A percentile compares a stretch with the other conserved stretches of the same genome.
These are phyloP conservation scores for Panthera leo DNA, from an alignment of 2,113 vertebrate genomes.

Conservation along the genomic window DNA sequence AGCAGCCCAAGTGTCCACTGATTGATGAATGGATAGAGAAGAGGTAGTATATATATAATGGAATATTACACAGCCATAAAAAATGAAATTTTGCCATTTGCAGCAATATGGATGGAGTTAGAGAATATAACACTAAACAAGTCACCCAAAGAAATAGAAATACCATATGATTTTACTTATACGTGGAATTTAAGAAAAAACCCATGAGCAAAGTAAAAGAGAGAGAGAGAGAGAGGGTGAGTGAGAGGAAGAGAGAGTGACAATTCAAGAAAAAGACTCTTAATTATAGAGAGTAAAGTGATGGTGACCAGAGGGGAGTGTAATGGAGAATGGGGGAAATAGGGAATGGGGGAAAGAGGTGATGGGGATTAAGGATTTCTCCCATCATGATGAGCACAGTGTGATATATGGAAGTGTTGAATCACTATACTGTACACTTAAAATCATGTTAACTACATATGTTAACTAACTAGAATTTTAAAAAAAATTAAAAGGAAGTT, in stretches of 20 bases:
- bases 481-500: background rate
- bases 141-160: background rate
- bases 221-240: background rate
- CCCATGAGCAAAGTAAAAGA: background rate
- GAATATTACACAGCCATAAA: background rate
- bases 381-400: too few relatives aligned
- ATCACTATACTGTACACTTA: too few relatives aligned
- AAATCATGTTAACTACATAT: too few relatives aligned
- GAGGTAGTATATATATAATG: background rate
- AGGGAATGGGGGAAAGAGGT: background rate
- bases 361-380: background rate
- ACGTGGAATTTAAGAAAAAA: background rate
- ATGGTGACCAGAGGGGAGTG: background rate
- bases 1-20: background rate
- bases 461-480: background rate
- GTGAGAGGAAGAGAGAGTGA: background rate
- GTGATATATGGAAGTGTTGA: too few relatives aligned
- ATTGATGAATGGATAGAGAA: background rate
- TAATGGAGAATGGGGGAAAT: background rate
- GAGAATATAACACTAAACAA: background rate
- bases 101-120: background rate
- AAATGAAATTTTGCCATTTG: background rate
- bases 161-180: background rate
- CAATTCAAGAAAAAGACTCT: background rate
- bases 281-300: background rate